Conservation (phyloP, 1,140 invertebrate genomes). For the Pogonomyrmex barbatus region DNA sequence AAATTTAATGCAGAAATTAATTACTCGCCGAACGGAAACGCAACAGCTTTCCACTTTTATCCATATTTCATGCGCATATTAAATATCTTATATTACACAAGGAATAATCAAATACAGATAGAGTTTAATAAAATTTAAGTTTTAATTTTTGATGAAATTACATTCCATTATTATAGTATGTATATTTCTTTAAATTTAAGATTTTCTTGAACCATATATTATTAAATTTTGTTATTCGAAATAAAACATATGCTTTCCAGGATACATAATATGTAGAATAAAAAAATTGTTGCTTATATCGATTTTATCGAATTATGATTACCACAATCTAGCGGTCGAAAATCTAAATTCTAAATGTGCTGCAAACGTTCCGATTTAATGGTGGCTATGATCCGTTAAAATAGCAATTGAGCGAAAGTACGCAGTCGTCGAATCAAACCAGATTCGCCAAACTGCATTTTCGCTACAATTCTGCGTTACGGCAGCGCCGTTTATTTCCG, state of each 20-base stretch:
- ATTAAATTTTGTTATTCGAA: neutral
- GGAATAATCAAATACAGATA: neutral
- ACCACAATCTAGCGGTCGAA: neutral
- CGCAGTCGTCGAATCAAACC: slow-evolving; percentile 21
- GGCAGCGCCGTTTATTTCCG: slow-evolving; percentile 29
- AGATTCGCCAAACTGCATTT: slow-evolving; percentile 47
- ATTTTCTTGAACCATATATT: neutral
- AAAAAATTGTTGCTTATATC: neutral
- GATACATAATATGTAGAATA: neutral
- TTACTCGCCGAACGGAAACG: slow-evolving; percentile 9
- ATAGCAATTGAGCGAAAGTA: slow-evolving; percentile 24
- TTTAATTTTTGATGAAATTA: neutral
- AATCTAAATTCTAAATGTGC: neutral
- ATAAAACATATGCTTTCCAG: neutral
- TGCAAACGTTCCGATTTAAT: neutral
- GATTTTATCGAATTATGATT: neutral
- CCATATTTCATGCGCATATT: slow-evolving; percentile 1
- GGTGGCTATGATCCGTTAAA: slow-evolving; percentile 14
- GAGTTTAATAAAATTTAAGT: neutral
- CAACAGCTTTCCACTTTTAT: neutral
- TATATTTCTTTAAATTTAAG: neutral
- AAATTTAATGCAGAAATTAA: neutral
- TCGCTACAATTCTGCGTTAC: slow-evolving; percentile 39
- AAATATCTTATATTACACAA: neutral
- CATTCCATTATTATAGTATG: neutral